phyloP scores from a whole-genome alignment of 2,113 vertebrate genomes.

The Mormoops blainvillei region DNA sequence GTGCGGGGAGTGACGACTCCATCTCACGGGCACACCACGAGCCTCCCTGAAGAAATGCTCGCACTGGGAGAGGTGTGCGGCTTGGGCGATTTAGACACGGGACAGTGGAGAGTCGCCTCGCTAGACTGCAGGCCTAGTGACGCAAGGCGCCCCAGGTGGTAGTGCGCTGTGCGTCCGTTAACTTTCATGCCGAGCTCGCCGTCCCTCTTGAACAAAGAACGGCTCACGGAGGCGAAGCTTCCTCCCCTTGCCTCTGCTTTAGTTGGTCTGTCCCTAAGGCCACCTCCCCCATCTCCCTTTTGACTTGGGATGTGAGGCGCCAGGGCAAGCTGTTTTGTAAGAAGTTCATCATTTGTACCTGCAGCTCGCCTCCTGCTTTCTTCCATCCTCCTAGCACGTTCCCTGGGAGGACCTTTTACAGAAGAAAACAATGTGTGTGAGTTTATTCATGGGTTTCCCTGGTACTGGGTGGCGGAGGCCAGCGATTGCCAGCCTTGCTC shows the following conservation, averaged over 20 bases:
- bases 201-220: slow-evolving; percentile 21
- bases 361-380: background rate
- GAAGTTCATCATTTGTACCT: background rate
- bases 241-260: background rate
- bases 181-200: background rate
- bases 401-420: background rate
- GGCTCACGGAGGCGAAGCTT: background rate
- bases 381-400: background rate
- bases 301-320: background rate
- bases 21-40: background rate
- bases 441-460: background rate
- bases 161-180: slow-evolving; percentile 25
- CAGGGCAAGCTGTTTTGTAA: background rate
- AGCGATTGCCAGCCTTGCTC: slow-evolving; percentile 35
- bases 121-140: slow-evolving; percentile 43
- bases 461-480: slow-evolving; percentile 5
- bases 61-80: background rate
- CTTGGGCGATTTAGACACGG: background rate
- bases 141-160: background rate
- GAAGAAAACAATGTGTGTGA: background rate
- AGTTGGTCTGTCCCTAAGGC: background rate
- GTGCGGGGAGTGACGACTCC: slow-evolving; percentile 1
- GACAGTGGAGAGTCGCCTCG: background rate
- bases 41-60: background rate
- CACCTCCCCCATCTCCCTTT: background rate